Base-by-base conservation (phyloP, 2,113 vertebrate genomes). In the Varanus komodoensis region DNA sequence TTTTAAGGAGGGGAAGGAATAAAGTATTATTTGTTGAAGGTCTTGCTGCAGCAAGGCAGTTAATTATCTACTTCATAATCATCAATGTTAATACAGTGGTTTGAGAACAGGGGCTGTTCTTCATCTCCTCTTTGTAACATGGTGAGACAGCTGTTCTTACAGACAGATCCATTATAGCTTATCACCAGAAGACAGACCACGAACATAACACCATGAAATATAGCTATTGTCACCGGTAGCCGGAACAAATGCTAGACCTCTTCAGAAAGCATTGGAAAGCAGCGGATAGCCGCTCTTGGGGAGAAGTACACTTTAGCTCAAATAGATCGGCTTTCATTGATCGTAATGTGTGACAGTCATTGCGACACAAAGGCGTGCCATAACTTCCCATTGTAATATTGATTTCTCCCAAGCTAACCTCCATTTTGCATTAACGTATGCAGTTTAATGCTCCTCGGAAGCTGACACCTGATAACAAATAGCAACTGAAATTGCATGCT, bases 81-180 rank as follows among this genome's bases (percentile, higher is more conserved):
- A 98, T 98, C 98, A 99, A 97, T 97, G 97, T 98, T 98, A 99
- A 98, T 98, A 97, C 97, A 95, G 95, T 54, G 96, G 96, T 98
- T 97, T 96, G 97, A 95, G 97, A 91, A 15, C 88, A 96, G 97
- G 96, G 93, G 96, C 96, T 95, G 96, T 98, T 98, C 97, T 96
- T 98, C 98, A 98, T 97, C 94, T 94, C 93, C 95, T 95, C 89
- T 95, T 90, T 88, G 93, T 96, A 98, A 97, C 97, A 96, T 96
- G 96, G 96, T 95, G 95, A 93, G 97, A 97, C 98, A 97, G 94
- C 96, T 95, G 96, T 95, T 94, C 91, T 95, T 93, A 79, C 54
- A 95, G 97, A 96, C 96, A 98, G 98, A 99, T 99, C 98, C 98
- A 98, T 99, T 98, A 98, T 94, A 96, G 98, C 98, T 99, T 99